Percentiles rank a stretch among this genome's conserved stretches.
Conservation (phyloP, 2,113 vertebrate genomes). For the Mixornis gularis region DNA sequence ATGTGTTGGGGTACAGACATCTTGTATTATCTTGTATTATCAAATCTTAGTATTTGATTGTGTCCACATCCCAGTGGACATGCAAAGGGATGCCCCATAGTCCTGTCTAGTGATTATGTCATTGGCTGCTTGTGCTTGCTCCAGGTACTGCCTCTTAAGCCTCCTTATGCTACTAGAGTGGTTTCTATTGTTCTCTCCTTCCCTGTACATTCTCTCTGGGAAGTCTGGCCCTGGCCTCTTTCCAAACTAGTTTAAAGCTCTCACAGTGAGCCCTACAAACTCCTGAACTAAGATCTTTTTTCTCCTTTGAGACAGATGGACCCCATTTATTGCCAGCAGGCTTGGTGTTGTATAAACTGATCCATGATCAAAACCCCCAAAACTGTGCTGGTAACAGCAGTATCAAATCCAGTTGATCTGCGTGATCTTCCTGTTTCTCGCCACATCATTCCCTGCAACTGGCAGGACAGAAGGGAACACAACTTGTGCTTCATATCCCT, state of each 20-base stretch:
- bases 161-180: too few relatives aligned
- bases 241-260: not conserved
- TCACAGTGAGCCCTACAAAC: fast-evolving
- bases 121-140: not conserved
- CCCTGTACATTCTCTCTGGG: not conserved
- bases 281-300: not conserved
- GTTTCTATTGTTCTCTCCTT: not conserved
- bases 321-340: not conserved
- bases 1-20: not conserved
- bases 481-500: not conserved
- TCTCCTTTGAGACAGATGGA: not conserved
- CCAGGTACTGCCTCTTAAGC: not conserved
- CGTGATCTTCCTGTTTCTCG: not conserved
- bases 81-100: not conserved
- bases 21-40: too few relatives aligned
- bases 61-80: not conserved
- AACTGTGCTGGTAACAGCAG: not conserved
- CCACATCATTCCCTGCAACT: not conserved
- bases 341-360: not conserved
- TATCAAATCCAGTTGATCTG: not conserved
- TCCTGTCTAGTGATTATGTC: not conserved
- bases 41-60: not conserved
- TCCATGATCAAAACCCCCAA: not conserved
- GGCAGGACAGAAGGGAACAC: not conserved
- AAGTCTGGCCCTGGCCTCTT: not conserved